Evolutionary conservation across 2,113 vertebrate species (phyloP), one percentile per base, ranked within the genome.

Genomic region (Menidia beryllina): DNA sequence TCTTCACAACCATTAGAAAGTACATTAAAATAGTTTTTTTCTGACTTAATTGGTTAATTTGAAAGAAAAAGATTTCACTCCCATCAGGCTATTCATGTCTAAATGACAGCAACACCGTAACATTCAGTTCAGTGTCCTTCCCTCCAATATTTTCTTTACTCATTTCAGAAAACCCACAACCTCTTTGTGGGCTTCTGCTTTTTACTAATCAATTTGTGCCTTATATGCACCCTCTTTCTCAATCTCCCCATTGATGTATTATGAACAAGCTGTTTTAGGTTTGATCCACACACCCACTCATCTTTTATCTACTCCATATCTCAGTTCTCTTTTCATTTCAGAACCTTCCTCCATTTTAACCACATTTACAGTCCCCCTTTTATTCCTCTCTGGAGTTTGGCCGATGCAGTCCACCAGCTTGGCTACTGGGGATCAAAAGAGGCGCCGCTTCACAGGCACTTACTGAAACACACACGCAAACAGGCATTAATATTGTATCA

Each of bases 401-500:
- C 47, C 49, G 47, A 74, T 71, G 24, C 72, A 61, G 69, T 17
- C 23, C 48, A 8, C 14, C 65, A 15, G 11, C 27, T 23, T 36
- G 47, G 48, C 64, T 21, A 34, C 41, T 0, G 23, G 52, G 43
- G 51, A 60, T 74, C 38, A 36, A 50, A 68, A 56, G 1, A 5
- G 20, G 19, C 26, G 59, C 48, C 48, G 56, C 15, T 30, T 7
- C 14, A 7, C 54, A 52, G 45, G 49, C 36, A 5, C 65, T 20
- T 19, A 6, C 26, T 27, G 7, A 73, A 21, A 53, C 1, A 70
- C 47, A 59, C 39, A n/a, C n/a, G n/a, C n/a, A n/a, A n/a, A n/a
- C n/a, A n/a, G n/a, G n/a, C n/a, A 79, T 83, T 53, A 79, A 86
- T 73, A 75, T 67, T 72, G 23, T 25, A 83, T 63, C 65, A 45